These are phyloP conservation scores for Cheilosia scutellata DNA, from an alignment of 2,888 invertebrate genomes.

Conservation along the genomic window DNA sequence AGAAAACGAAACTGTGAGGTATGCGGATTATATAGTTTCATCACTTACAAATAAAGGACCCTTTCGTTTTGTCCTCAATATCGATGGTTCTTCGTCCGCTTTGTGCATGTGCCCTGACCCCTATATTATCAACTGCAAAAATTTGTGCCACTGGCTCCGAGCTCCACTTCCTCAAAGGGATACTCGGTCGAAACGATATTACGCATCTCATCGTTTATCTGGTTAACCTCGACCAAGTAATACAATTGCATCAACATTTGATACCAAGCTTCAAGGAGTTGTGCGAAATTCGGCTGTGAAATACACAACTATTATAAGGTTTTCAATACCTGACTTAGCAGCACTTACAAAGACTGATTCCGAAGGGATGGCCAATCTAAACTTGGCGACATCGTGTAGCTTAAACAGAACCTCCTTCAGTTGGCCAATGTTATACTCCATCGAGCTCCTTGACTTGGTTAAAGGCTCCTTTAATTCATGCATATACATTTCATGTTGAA, in stretches of 20 bases:
- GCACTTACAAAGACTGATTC: conserved; percentile 90
- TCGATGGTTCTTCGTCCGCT: not conserved
- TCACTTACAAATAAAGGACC: conserved; percentile 10
- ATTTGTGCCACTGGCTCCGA: not conserved
- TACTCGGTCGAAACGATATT: conserved; percentile 78
- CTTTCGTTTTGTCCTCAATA: conserved; percentile 7
- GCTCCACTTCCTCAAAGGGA: conserved; percentile 41
- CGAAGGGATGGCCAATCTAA: conserved; percentile 91
- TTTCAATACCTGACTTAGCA: not conserved
- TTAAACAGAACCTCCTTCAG: conserved; percentile 86
- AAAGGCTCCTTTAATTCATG: conserved; percentile 77
- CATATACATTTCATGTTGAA: conserved; percentile 74
- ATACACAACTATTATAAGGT: not conserved
- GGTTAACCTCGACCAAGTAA: conserved; percentile 87
- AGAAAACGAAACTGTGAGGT: not conserved
- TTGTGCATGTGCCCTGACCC: not conserved
- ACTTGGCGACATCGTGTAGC: conserved; percentile 89
- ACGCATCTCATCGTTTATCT: conserved; percentile 85
- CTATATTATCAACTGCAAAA: not conserved
- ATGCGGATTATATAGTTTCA: too few species aligned
- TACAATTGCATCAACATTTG: conserved; percentile 91
- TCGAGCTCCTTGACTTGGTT: conserved; percentile 79
- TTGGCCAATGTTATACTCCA: conserved; percentile 84
- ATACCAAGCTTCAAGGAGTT: conserved; percentile 90
- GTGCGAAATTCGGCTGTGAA: conserved; percentile 90